These are phyloP conservation scores for Ectropis grisescens DNA, from an alignment of 1,140 invertebrate species.

Conservation along the genomic window DNA sequence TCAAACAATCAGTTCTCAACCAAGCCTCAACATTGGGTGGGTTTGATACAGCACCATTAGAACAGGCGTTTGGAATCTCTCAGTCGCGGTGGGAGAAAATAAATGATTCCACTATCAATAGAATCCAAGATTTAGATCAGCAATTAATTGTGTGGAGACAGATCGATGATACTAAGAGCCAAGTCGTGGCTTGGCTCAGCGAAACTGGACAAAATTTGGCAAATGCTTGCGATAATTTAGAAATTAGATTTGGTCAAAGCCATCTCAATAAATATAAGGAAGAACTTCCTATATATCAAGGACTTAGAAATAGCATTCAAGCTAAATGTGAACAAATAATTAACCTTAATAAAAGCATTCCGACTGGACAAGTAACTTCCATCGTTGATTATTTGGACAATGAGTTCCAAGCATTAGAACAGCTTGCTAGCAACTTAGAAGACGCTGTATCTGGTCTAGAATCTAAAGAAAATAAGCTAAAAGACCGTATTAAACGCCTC, in stretches of 20 bases:
- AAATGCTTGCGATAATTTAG: constrained; percentile 81
- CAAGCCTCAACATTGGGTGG: constrained; percentile 81
- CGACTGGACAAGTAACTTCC: constrained; percentile 78
- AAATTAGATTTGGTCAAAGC: constrained; percentile 83
- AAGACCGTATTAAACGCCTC: constrained; percentile 78
- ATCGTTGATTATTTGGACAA: constrained; percentile 80
- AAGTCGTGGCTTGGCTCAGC: constrained; percentile 86
- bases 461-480: constrained; percentile 81
- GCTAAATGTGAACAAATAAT: constrained; percentile 86
- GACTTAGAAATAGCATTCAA: constrained; percentile 81
- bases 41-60: constrained; percentile 77
- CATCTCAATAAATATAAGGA: constrained; percentile 88
- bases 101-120: constrained; percentile 78
- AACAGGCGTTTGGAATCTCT: constrained; percentile 73
- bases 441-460: constrained; percentile 77
- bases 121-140: constrained; percentile 85
- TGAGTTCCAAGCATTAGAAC: constrained; percentile 83
- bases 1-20: constrained; percentile 78
- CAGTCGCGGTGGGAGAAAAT: constrained; percentile 82
- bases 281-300: constrained; percentile 84
- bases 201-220: constrained; percentile 83
- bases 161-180: constrained; percentile 87
- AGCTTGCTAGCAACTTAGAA: constrained; percentile 83
- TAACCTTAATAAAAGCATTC: constrained; percentile 81
- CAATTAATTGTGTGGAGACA: constrained; percentile 93